Base-by-base conservation (phyloP, 2,113 vertebrate species). In the Phycodurus eques region DNA sequence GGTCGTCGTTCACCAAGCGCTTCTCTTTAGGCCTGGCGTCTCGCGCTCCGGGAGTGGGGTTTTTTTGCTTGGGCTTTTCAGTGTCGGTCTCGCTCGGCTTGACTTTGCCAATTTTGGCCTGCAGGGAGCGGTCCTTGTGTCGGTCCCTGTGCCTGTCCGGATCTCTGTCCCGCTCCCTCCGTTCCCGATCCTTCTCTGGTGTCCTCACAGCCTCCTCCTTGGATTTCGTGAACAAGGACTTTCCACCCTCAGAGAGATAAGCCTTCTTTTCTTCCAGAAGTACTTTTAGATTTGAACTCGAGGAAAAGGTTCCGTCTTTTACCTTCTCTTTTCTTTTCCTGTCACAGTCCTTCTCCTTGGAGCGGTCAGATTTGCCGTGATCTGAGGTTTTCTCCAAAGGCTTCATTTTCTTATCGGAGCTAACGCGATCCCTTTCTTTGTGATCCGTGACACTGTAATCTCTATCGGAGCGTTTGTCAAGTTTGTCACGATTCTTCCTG, bases 21-120 rank as follows among this genome's bases (percentile, higher is more conserved):
- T 99, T 99, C 71, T 99, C 97, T 90, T 96, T 99, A 67, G 96
- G 96, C 67, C 95, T 93, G 75, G 78, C 43, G 68, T 98, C 97
- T 81, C 95, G 95, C 0, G 91, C 60, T n/a, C 90, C 88, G 35
- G 92, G 81, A 11, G 91, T 88, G 70, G 90, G 83, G 83, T 92
- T 82, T 79, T 98, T 98, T 78, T 82, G 75, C 71, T 94, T 94
- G 61, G 22, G 7, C 64, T 66, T 66, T 22, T 96, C 96, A 6
- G 83, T 63, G 66, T 99, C 96, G 0, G 20, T 31, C 8, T 91
- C 88, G 9, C 14, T 73, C 63, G 80, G 14, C 72, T 88, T 88
- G 67, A 90, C 75, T 88, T 92, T 93, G 82, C 88, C 82, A 57
- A 92, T 80, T 78, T 89, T 93, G 79, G 82, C 92, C 60, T 93